phyloP scores from a whole-genome alignment of 2,797 vertebrate genomes.

The Micrastur ruficollis region DNA sequence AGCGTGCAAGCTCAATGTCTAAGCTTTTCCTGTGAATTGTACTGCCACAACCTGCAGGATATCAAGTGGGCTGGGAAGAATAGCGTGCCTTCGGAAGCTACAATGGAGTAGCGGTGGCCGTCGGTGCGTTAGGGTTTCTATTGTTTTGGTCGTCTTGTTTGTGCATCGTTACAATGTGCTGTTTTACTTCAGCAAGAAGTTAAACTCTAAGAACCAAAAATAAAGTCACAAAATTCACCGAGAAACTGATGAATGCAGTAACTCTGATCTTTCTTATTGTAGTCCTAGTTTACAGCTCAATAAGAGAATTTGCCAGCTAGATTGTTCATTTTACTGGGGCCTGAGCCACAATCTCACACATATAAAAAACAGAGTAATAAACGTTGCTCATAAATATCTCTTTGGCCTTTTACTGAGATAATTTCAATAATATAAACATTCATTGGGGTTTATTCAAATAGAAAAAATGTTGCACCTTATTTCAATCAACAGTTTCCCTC shows the following conservation, averaged over 20 bases:
- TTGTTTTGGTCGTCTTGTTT: constrained; percentile 70
- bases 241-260: constrained; percentile 39
- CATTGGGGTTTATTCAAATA: background rate
- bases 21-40: constrained; percentile 83
- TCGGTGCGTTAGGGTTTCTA: constrained; percentile 16
- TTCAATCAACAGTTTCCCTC: background rate
- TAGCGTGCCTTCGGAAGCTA: constrained; percentile 68
- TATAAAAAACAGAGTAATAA: background rate
- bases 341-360: background rate
- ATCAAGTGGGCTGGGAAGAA: constrained; percentile 77
- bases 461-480: background rate
- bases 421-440: background rate
- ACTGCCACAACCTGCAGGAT: constrained; percentile 80
- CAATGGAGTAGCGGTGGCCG: constrained; percentile 55
- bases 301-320: constrained; percentile 4
- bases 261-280: background rate
- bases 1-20: constrained; percentile 81
- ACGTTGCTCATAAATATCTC: background rate
- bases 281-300: background rate
- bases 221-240: constrained; percentile 58
- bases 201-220: constrained; percentile 58
- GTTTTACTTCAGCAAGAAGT: constrained; percentile 71
- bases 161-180: constrained; percentile 56
- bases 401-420: background rate
- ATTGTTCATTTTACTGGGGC: background rate